Conservation (phyloP, 2,797 vertebrate genomes). For the Prionace glauca region DNA sequence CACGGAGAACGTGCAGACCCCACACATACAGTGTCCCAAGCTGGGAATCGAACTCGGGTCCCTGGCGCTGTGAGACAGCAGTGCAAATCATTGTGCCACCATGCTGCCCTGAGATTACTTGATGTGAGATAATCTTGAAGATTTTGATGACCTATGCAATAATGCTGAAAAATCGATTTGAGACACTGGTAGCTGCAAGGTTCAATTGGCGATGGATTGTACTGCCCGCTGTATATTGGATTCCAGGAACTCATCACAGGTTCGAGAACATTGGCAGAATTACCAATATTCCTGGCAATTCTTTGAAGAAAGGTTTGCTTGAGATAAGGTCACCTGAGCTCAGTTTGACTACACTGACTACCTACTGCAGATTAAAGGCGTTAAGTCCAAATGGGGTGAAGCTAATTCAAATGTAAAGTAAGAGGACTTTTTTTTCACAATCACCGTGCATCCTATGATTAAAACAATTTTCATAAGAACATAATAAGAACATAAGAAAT, state of each 20-base stretch:
- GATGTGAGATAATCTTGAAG: not conserved
- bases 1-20: too few relatives aligned
- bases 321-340: not conserved
- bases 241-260: not conserved
- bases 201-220: not conserved
- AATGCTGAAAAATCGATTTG: not conserved
- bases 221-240: not conserved
- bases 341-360: not conserved
- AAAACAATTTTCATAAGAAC: not conserved
- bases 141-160: not conserved
- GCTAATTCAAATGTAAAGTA: not conserved
- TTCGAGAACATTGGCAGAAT: not conserved
- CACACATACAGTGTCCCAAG: too few relatives aligned
- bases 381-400: not conserved
- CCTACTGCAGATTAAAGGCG: not conserved
- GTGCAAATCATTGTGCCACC: too few relatives aligned
- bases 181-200: not conserved
- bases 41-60: too few relatives aligned
- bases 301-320: not conserved
- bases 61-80: too few relatives aligned
- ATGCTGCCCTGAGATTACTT: not conserved
- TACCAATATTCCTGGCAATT: not conserved
- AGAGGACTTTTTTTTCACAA: not conserved
- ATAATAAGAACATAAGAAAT: too few relatives aligned
- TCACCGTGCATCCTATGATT: not conserved